A percentile compares a stretch with the other conserved stretches of the same genome.
These are phyloP conservation scores for Syngnathoides biaculeatus DNA, from an alignment of 2,113 vertebrate genomes.

Conservation along the genomic window DNA sequence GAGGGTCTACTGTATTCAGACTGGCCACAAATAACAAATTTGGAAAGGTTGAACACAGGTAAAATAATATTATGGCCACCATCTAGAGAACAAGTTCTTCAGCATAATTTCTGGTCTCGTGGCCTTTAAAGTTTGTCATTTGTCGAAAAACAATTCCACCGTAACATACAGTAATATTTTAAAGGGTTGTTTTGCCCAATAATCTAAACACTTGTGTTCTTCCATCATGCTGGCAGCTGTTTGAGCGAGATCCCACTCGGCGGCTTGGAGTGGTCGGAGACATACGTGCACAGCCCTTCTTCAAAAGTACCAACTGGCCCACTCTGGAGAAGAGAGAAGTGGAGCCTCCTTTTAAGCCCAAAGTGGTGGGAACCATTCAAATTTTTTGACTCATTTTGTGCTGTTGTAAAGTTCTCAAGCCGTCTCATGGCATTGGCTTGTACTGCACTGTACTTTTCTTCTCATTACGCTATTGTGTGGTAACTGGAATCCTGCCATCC, in stretches of 20 bases:
- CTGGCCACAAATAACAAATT: no score
- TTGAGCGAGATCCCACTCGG: slow-evolving; percentile 83
- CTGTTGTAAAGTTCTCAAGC: not conserved
- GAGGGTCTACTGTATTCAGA: no score
- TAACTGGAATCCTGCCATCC: slow-evolving; percentile 25
- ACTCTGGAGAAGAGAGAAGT: slow-evolving; percentile 80
- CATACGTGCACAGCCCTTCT: slow-evolving; percentile 85
- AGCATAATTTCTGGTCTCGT: no score
- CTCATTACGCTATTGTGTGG: not conserved
- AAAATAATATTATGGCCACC: no score
- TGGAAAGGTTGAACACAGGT: no score
- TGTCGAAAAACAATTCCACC: not conserved
- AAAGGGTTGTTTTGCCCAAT: not conserved
- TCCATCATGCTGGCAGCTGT: slow-evolving; percentile 76
- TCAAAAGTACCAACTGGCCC: slow-evolving; percentile 88
- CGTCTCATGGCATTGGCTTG: not conserved
- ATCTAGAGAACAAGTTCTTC: no score
- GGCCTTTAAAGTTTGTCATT: no score
- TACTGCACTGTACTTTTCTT: not conserved
- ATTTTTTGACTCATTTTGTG: not conserved
- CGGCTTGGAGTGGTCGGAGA: slow-evolving; percentile 86
- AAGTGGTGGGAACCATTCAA: slow-evolving; percentile 82
- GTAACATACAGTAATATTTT: not conserved
- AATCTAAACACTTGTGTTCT: not conserved
- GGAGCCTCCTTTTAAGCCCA: slow-evolving; percentile 90